Evolutionary conservation across 1,140 invertebrate genomes (phyloP).

Genomic region (Drosophila tropicalis): DNA sequence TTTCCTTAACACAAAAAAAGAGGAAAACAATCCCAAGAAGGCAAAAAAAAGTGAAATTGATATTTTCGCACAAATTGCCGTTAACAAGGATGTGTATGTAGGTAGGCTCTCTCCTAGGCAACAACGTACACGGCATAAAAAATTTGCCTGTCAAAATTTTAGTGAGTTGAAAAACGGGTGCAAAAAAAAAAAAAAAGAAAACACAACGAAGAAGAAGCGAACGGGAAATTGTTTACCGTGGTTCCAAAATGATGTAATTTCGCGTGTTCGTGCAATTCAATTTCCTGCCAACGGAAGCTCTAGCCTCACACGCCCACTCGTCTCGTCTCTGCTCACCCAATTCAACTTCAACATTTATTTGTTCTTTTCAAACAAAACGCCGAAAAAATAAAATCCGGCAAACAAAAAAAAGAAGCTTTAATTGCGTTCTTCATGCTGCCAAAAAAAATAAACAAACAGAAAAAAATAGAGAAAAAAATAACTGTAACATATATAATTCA

Average conservation of each 20-base stretch:
- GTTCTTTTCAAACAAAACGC: conserved; percentile 6
- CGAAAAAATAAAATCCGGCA: neutral
- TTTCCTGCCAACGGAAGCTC: conserved; percentile 82
- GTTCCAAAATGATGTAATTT: conserved; percentile 82
- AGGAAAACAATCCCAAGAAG: conserved; percentile 36
- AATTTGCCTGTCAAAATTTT: conserved; percentile 68
- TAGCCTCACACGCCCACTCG: conserved; percentile 84
- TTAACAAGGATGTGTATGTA: conserved; percentile 58
- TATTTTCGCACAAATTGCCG: conserved; percentile 73
- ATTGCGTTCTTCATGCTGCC: conserved; percentile 17
- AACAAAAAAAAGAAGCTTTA: conserved; percentile 2
- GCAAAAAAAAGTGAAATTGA: conserved; percentile 71
- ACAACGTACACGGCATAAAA: conserved; percentile 33
- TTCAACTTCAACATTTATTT: conserved; percentile 59
- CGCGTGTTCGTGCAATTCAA: conserved; percentile 82
- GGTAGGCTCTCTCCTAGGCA: conserved; percentile 54
- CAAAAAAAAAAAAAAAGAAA: conserved; percentile 27
- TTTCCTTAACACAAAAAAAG: conserved; percentile 13
- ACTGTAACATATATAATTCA: conserved; percentile 5
- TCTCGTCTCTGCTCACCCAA: conserved; percentile 55
- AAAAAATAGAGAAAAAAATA: conserved; percentile 18
- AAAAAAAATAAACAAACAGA: conserved; percentile 1
- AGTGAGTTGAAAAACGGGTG: conserved; percentile 28
- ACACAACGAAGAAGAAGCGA: conserved; percentile 51
- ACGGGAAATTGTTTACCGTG: conserved; percentile 81